These are phyloP conservation scores for Acanthis flammea DNA, from an alignment of 2,797 vertebrate species.

Conservation along the genomic window DNA sequence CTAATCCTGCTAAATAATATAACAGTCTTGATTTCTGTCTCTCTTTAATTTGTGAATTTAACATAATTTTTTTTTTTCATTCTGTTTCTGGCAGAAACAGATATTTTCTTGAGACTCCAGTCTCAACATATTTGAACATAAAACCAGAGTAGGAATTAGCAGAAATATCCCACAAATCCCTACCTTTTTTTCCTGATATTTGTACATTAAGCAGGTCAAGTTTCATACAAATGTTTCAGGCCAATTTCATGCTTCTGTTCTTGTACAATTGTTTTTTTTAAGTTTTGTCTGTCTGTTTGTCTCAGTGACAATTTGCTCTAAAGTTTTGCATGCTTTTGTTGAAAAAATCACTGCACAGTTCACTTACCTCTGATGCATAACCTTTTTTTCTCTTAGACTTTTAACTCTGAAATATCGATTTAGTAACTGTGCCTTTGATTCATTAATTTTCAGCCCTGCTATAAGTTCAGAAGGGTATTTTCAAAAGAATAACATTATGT, in stretches of 20 bases:
- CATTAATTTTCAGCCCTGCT: not conserved
- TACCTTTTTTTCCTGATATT: not conserved
- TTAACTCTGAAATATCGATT: not conserved
- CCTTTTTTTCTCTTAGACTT: not conserved
- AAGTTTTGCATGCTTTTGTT: not conserved
- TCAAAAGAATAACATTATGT: not conserved
- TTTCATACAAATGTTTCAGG: not conserved
- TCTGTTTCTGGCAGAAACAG: not conserved
- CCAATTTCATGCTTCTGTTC: not conserved
- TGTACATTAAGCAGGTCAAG: not conserved
- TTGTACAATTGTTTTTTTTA: not conserved
- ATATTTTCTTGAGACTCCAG: not conserved
- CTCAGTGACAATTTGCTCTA: not conserved
- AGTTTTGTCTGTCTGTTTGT: not conserved
- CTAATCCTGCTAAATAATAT: not conserved
- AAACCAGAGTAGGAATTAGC: not conserved
- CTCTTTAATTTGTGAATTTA: not conserved
- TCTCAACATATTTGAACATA: not conserved
- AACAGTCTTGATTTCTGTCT: not conserved
- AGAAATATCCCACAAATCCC: not conserved
- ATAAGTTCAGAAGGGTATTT: not conserved
- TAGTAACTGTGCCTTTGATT: not conserved
- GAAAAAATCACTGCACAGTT: not conserved
- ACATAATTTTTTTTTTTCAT: not conserved
- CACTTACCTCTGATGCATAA: not conserved